A percentile compares a stretch with the other conserved stretches of the same genome.
These are phyloP conservation scores for Ichneumoninae sp. DNA, from an alignment of 2,888 invertebrate species.

Conservation along the genomic window DNA sequence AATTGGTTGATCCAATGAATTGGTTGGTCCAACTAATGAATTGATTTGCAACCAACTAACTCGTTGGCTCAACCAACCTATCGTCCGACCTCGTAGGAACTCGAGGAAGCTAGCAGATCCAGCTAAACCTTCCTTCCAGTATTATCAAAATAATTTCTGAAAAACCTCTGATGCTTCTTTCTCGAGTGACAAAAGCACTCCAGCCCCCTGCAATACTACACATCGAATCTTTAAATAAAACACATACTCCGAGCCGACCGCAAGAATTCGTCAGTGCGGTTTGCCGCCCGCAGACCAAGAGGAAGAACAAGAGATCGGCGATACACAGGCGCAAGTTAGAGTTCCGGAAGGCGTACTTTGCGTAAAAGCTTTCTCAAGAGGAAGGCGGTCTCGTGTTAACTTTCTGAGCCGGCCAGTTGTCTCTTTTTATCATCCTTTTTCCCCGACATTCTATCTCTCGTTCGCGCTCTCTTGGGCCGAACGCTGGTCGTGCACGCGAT, in stretches of 20 bases:
- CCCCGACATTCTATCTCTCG: conserved; percentile 42
- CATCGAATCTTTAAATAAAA: not conserved
- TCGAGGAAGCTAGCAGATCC: not conserved
- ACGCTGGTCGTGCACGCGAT: conserved; percentile 58
- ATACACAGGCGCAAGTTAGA: conserved; percentile 1
- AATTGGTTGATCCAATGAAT: too few relatives aligned
- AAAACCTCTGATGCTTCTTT: not conserved
- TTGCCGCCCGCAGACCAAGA: conserved; percentile 21
- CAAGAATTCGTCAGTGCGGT: conserved; percentile 25
- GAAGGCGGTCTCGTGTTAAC: conserved; percentile 48
- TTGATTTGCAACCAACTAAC: too few relatives aligned
- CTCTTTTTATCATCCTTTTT: conserved; percentile 6
- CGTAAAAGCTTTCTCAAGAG: conserved; percentile 32
- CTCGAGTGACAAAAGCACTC: not conserved
- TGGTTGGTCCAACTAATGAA: too few relatives aligned
- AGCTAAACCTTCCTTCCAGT: not conserved
- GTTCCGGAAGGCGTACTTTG: conserved; percentile 39
- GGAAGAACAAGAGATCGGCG: conserved; percentile 18
- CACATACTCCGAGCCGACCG: conserved; percentile 4
- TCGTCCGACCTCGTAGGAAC: too few relatives aligned
- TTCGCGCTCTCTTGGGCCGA: conserved; percentile 26
- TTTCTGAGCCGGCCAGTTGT: conserved; percentile 41
- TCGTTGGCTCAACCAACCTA: too few relatives aligned
- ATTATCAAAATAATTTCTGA: not conserved
- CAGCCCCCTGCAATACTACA: not conserved